Conservation (phyloP, 2,113 vertebrate genomes). For the Protobothrops flavoviridis region DNA sequence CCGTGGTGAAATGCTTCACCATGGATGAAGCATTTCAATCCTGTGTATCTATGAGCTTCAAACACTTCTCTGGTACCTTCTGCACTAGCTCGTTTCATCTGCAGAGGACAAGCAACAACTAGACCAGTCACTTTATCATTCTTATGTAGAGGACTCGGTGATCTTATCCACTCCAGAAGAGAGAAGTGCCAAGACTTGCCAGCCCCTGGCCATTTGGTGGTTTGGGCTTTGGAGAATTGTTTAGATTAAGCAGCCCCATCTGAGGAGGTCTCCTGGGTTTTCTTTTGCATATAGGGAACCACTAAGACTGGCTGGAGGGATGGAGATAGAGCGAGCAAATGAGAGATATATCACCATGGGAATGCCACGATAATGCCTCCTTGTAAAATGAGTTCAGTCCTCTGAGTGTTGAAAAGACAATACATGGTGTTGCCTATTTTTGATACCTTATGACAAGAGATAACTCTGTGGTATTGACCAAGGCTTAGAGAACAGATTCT, state of each 20-base stretch:
- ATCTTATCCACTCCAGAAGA: neutral
- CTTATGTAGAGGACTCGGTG: neutral
- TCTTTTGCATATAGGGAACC: neutral
- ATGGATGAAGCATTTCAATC: neutral
- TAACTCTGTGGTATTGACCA: neutral
- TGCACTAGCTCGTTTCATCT: neutral
- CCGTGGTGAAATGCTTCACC: no score
- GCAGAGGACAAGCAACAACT: neutral
- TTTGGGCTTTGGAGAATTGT: constrained; percentile 4
- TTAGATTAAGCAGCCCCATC: constrained; percentile 9
- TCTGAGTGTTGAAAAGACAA: neutral
- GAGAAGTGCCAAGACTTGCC: neutral
- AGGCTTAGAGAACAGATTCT: neutral
- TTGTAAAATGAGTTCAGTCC: neutral
- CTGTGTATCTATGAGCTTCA: no score
- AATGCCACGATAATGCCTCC: neutral
- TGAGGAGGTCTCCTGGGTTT: constrained; percentile 1
- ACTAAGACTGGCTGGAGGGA: neutral
- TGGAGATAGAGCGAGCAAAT: neutral
- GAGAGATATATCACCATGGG: neutral
- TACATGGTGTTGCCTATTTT: neutral
- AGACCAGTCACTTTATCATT: neutral
- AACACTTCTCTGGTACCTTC: neutral
- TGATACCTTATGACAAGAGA: neutral
- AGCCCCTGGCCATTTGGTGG: neutral